These are phyloP conservation scores for Sphecodes monilicornis DNA, from an alignment of 2,888 invertebrate species.

Conservation along the genomic window DNA sequence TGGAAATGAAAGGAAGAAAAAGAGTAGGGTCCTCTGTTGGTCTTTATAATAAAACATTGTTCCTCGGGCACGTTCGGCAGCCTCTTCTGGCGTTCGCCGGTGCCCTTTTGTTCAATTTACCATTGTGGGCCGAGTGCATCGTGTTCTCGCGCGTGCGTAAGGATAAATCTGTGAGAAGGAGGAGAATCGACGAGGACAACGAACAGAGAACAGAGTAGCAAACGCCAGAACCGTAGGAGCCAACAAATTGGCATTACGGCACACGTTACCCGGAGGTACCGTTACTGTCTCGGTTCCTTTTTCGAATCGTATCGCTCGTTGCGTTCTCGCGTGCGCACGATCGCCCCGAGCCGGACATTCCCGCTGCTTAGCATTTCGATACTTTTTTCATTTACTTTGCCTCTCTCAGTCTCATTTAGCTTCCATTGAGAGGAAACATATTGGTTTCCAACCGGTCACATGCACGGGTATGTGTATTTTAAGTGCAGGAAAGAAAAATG, in stretches of 20 bases:
- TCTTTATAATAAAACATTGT: slow-evolving; percentile 70
- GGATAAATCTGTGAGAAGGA: slow-evolving; percentile 40
- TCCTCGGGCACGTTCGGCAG: slow-evolving; percentile 51
- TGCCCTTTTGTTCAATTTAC: slow-evolving; percentile 72
- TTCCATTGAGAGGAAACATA: not conserved
- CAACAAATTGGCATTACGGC: slow-evolving; percentile 75
- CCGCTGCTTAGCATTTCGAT: slow-evolving; percentile 38
- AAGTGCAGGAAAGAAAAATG: not conserved
- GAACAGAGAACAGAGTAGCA: slow-evolving; percentile 17
- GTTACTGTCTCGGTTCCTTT: slow-evolving; percentile 69
- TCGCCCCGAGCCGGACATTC: slow-evolving; percentile 34
- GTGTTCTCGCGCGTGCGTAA: slow-evolving; percentile 34
- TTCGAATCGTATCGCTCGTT: slow-evolving; percentile 59
- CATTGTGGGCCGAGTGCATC: slow-evolving; percentile 62
- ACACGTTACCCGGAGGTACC: slow-evolving; percentile 70
- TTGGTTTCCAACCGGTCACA: not conserved
- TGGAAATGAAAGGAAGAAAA: slow-evolving; percentile 8
- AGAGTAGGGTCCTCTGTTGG: slow-evolving; percentile 37
- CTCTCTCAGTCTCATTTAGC: not conserved
- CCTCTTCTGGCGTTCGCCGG: slow-evolving; percentile 30
- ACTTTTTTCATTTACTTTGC: slow-evolving; percentile 24
- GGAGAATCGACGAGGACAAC: slow-evolving; percentile 13
- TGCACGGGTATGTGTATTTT: not conserved
- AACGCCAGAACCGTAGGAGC: slow-evolving; percentile 53
- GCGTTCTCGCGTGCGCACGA: slow-evolving; percentile 53